Conservation (phyloP, 2,797 vertebrate species). For the Orientallactaga sibirica region DNA sequence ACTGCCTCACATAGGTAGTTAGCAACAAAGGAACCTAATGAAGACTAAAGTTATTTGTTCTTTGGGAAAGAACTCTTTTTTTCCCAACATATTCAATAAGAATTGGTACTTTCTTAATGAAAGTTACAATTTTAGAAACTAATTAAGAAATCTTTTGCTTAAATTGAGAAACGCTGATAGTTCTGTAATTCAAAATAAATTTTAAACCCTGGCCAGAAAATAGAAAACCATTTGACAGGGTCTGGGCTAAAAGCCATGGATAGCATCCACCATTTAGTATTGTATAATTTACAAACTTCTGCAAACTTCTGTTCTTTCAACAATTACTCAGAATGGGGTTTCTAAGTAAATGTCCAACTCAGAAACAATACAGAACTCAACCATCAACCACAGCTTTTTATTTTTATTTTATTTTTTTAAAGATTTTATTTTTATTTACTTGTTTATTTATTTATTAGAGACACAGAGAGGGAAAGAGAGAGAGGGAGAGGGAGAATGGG, state of each 20-base stretch:
- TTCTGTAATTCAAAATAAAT: conserved; percentile 85
- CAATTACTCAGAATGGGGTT: conserved; percentile 86
- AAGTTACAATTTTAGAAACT: conserved; percentile 77
- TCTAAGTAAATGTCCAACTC: conserved; percentile 87
- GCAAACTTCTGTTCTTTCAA: conserved; percentile 89
- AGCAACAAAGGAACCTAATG: conserved; percentile 40
- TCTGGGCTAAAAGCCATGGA: conserved; percentile 87
- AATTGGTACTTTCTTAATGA: conserved; percentile 68
- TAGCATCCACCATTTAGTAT: conserved; percentile 84
- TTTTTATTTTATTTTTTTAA: no score
- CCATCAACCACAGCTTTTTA: background rate
- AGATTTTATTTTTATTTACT: no score
- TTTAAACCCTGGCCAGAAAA: conserved; percentile 84
- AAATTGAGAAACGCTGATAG: conserved; percentile 81
- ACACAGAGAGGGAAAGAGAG: background rate
- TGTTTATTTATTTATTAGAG: background rate
- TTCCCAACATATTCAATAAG: conserved; percentile 63
- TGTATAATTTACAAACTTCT: conserved; percentile 89
- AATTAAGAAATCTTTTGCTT: conserved; percentile 82
- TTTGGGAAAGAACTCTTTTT: conserved; percentile 73
- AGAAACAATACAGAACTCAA: conserved; percentile 82
- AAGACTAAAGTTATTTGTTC: conserved; percentile 72
- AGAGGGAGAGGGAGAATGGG: no score
- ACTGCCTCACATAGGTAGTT: background rate
- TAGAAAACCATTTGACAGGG: conserved; percentile 84